A percentile compares a stretch with the other conserved stretches of the same genome.
Evolutionary conservation across 2,113 vertebrate species (phyloP).

Genomic region (Semicossyphus pulcher): DNA sequence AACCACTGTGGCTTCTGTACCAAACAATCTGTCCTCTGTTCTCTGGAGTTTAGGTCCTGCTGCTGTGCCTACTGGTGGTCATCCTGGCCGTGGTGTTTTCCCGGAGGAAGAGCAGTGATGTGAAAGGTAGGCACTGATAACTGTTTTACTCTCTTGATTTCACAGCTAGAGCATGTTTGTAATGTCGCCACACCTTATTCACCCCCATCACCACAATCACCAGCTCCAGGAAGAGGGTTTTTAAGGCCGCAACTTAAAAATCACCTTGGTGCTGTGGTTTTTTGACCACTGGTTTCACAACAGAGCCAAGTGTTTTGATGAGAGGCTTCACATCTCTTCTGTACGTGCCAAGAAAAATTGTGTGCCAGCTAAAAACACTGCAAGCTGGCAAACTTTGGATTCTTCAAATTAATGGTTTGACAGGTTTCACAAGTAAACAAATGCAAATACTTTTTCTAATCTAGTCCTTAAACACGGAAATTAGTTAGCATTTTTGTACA

Average conservation of each 20-base stretch:
- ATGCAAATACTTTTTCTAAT: too few species aligned
- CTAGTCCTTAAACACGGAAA: too few species aligned
- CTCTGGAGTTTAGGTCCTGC: constrained; percentile 66
- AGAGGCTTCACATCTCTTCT: not conserved
- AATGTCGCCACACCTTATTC: not conserved
- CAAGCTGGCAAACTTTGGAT: not conserved
- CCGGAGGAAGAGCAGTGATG: constrained; percentile 41
- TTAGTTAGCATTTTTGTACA: too few species aligned
- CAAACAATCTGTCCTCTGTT: not conserved
- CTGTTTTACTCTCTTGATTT: not conserved
- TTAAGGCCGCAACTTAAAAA: not conserved
- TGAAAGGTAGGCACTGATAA: constrained; percentile 42
- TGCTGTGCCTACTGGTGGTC: constrained; percentile 73
- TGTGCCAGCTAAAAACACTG: not conserved
- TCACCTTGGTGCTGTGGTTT: not conserved
- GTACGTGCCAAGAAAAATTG: not conserved
- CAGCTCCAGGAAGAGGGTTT: not conserved
- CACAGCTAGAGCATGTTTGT: not conserved
- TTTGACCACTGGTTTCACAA: not conserved
- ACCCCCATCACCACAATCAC: not conserved
- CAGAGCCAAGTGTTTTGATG: not conserved
- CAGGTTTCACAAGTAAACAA: too few species aligned
- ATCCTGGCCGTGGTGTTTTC: constrained; percentile 72
- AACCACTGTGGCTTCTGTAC: not conserved
- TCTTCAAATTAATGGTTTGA: too few species aligned